These are phyloP conservation scores for Archilochus colubris DNA, from an alignment of 2,113 vertebrate genomes.

Conservation along the genomic window DNA sequence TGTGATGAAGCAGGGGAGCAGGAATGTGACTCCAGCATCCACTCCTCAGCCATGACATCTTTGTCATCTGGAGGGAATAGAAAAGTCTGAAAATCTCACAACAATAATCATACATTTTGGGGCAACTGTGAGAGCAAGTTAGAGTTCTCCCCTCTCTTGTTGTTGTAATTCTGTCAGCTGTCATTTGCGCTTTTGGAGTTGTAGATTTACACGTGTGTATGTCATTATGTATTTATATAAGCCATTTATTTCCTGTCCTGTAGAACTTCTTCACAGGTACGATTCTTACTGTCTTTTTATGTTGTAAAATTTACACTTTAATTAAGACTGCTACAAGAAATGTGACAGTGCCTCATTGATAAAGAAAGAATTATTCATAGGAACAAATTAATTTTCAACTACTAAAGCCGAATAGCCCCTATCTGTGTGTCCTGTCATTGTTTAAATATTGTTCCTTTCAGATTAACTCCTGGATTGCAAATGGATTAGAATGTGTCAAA, in stretches of 20 bases:
- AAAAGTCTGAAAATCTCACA: not conserved
- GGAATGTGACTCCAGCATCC: not conserved
- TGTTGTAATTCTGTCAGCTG: not conserved
- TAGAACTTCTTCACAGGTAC: not conserved
- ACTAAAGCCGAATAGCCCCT: not conserved
- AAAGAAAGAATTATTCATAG: not conserved
- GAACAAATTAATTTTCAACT: not conserved
- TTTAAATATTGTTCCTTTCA: constrained; percentile 4
- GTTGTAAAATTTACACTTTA: not conserved
- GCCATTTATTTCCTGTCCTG: not conserved
- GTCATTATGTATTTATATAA: not conserved
- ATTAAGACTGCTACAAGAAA: not conserved
- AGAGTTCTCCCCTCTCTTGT: not conserved
- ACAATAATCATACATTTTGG: not conserved
- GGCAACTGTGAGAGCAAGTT: not conserved
- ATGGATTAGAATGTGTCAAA: not conserved
- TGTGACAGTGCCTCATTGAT: not conserved
- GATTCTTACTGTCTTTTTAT: not conserved
- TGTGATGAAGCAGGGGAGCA: not conserved
- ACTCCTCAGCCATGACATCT: not conserved
- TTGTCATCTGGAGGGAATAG: not conserved
- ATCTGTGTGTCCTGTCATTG: not conserved
- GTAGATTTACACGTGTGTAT: accelerated
- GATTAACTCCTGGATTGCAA: not conserved
- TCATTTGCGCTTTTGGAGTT: not conserved